Conservation (phyloP, 2,888 invertebrate genomes). For the Neria commutata region DNA sequence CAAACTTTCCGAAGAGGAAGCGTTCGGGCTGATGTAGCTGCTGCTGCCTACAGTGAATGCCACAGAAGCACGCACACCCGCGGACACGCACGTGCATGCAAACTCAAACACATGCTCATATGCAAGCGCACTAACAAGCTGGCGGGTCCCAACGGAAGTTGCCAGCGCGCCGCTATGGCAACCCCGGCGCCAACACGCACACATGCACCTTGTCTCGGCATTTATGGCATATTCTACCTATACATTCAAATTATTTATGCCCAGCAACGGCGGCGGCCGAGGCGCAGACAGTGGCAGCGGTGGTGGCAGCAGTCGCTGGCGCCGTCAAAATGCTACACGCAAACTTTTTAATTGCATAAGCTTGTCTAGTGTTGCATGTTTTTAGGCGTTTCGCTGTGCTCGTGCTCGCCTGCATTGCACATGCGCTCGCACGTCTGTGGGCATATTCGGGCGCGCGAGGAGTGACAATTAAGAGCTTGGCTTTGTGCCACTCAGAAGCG, state of each 20-base stretch:
- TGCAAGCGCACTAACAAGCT: not conserved
- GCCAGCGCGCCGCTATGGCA: too few relatives aligned
- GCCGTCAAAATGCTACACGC: not conserved
- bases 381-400: not conserved
- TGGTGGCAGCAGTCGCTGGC: not conserved
- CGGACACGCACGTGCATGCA: not conserved
- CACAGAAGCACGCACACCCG: too few relatives aligned
- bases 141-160: not conserved
- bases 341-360: slow-evolving; percentile 17
- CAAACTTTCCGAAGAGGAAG: not conserved
- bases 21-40: not conserved
- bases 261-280: not conserved
- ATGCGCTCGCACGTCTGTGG: too few relatives aligned
- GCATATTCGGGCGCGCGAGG: too few relatives aligned
- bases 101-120: not conserved
- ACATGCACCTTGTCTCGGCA: not conserved
- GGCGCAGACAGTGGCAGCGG: not conserved
- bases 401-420: too few relatives aligned
- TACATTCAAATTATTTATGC: slow-evolving; percentile 12
- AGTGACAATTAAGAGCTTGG: too few relatives aligned
- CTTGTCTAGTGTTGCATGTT: not conserved
- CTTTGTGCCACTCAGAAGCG: too few relatives aligned
- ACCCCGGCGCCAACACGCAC: not conserved
- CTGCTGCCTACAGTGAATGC: not conserved
- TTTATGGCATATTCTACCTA: too few relatives aligned